These are phyloP conservation scores for Netelia melanura DNA, from an alignment of 2,888 invertebrate genomes.

Conservation along the genomic window DNA sequence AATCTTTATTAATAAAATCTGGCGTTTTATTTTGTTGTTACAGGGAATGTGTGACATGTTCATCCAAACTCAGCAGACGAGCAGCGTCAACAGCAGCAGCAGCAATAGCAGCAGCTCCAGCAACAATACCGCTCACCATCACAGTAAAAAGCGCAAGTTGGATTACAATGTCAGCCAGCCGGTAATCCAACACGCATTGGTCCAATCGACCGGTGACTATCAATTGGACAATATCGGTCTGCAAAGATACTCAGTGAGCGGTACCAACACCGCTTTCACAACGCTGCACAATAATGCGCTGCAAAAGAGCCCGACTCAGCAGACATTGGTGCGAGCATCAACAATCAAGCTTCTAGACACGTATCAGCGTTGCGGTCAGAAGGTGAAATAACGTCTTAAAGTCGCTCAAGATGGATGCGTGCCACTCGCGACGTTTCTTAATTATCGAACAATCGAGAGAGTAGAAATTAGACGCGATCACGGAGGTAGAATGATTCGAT, in stretches of 20 bases:
- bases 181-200: constrained; percentile 84
- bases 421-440: too few species aligned
- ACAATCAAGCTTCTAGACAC: constrained; percentile 89
- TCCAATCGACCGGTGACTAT: constrained; percentile 84
- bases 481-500: neutral
- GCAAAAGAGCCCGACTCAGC: constrained; percentile 85
- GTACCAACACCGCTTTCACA: constrained; percentile 82
- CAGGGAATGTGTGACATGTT: constrained; percentile 96
- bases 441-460: too few species aligned
- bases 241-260: constrained; percentile 82
- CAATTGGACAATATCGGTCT: constrained; percentile 84
- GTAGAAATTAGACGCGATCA: too few species aligned
- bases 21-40: constrained; percentile 74
- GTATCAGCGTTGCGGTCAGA: constrained; percentile 89
- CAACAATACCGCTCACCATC: constrained; percentile 83
- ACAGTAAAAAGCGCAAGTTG: constrained; percentile 85
- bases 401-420: neutral
- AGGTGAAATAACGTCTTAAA: constrained; percentile 83
- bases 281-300: constrained; percentile 84
- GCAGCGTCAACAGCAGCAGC: constrained; percentile 86
- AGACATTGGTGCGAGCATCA: constrained; percentile 88
- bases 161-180: constrained; percentile 84
- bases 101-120: constrained; percentile 81
- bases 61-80: constrained; percentile 89
- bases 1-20: neutral